phyloP scores from a whole-genome alignment of 2,113 vertebrate genomes.

The Ardeotis arabs region DNA sequence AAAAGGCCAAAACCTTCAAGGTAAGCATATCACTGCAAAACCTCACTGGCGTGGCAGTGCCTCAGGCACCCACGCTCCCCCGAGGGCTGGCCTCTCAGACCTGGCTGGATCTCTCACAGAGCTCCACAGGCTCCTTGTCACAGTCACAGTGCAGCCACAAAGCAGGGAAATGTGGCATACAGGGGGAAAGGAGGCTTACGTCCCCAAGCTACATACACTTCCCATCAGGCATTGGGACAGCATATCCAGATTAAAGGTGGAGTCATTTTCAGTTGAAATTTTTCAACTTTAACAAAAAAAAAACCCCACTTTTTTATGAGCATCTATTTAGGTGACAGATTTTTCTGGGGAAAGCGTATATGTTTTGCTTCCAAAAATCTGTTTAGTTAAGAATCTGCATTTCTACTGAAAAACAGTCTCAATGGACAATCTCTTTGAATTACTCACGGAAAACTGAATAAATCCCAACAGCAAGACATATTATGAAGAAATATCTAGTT shows the following conservation, averaged over 20 bases:
- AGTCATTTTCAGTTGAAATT: not conserved
- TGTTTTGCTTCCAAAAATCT: not conserved
- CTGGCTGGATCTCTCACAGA: not conserved
- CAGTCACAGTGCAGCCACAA: not conserved
- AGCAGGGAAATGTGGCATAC: fast-evolving
- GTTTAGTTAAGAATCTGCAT: not conserved
- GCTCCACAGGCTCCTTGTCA: not conserved
- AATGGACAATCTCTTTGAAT: not conserved
- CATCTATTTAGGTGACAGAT: not conserved
- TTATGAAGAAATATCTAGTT: not conserved
- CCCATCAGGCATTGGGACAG: not conserved
- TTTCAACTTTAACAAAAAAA: not conserved
- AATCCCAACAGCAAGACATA: not conserved
- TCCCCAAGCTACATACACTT: not conserved
- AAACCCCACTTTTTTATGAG: fast-evolving
- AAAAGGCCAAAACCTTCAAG: not conserved
- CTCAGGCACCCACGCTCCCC: fast-evolving
- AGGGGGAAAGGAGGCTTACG: not conserved
- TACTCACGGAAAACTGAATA: not conserved
- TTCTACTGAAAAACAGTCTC: not conserved
- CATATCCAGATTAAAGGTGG: not conserved
- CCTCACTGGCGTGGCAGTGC: fast-evolving
- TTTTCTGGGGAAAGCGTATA: not conserved
- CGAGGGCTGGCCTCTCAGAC: fast-evolving
- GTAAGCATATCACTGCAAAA: not conserved